Evolutionary conservation across 2,113 vertebrate species (phyloP), one percentile per base, ranked within the genome.

Genomic region (Bombycilla garrulus): DNA sequence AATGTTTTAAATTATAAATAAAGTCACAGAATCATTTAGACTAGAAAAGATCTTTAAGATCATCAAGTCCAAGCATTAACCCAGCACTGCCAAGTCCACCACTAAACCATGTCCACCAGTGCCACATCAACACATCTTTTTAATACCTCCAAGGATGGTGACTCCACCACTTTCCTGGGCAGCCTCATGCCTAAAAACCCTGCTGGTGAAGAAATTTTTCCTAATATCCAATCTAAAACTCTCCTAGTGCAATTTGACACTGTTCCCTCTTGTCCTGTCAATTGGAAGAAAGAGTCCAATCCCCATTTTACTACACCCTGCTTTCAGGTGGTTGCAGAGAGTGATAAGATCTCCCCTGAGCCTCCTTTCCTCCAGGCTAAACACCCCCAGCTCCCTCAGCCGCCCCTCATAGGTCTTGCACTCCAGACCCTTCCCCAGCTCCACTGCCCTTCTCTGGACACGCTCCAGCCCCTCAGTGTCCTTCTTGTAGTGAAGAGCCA

Each of bases 1-100:
- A 81, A 33, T 62, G n/a, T 48, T 92, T 93, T 86, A 31, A 93
- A 84, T 94, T 89, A 73, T 53, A 93, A 71, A 74, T 44, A 92
- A 78, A 72, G 73, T 66, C 71, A 35, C 42, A 72, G 40, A 76
- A 56, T 36, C 18, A 9, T 62, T 77, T 69, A 56, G 22, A 40
- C 25, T 69, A n/a, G 48, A 36, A 62, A 82, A 77, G 14, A 56
- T 10, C 40, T 77, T 69, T 48, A 56, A 33, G 12, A 42, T 42
- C 21, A 54, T 40, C 26, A 9, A 56, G 48, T 76, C n/a, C 31
- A 48, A 61, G 8, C 12, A 48, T 61, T 61, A 61, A 42, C 10
- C 20, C 64, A 69, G 35, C 21, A 23, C 17, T 76, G 29, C 40
- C n/a, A 76, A 82, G 25, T 69, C 22, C 12, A 48, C 25, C 47